Conservation (phyloP, 2,797 vertebrate genomes). For the Myoxocephalus aenaeus region DNA sequence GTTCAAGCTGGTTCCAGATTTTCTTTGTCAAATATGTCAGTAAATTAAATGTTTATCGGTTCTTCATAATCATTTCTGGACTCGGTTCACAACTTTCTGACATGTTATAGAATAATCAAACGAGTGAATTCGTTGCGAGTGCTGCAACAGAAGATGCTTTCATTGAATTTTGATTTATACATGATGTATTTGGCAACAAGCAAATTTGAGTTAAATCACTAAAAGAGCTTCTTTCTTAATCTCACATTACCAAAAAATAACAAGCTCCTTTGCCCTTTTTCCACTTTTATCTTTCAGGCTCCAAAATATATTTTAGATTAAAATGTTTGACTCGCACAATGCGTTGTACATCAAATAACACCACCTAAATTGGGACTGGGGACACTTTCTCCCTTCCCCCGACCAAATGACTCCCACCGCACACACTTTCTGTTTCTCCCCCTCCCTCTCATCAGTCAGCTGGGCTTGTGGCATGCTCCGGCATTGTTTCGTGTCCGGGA, state of each 20-base stretch:
- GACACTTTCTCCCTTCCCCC: conserved; percentile 10
- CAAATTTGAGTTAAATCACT: neutral
- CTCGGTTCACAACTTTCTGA: neutral
- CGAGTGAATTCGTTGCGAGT: too few relatives aligned
- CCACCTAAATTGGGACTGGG: conserved; percentile 47
- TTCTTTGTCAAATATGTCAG: neutral
- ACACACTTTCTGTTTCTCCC: conserved; percentile 48
- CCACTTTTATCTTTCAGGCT: neutral
- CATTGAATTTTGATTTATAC: neutral
- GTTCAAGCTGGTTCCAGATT: neutral
- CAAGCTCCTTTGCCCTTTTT: neutral
- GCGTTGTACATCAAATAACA: conserved; percentile 45
- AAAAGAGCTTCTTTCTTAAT: neutral
- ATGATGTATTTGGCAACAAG: neutral
- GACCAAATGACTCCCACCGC: conserved; percentile 34
- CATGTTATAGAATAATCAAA: neutral
- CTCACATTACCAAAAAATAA: neutral
- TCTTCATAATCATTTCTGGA: neutral
- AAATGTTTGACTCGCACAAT: conserved; percentile 14
- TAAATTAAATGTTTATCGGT: neutral
- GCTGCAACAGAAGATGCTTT: neutral
- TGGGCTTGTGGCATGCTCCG: conserved; percentile 65
- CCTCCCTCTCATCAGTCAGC: conserved; percentile 72
- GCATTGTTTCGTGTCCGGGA: conserved; percentile 68
- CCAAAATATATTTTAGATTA: neutral